Evolutionary conservation across 2,888 invertebrate species (phyloP).

Genomic region (Lepas anatifera): DNA sequence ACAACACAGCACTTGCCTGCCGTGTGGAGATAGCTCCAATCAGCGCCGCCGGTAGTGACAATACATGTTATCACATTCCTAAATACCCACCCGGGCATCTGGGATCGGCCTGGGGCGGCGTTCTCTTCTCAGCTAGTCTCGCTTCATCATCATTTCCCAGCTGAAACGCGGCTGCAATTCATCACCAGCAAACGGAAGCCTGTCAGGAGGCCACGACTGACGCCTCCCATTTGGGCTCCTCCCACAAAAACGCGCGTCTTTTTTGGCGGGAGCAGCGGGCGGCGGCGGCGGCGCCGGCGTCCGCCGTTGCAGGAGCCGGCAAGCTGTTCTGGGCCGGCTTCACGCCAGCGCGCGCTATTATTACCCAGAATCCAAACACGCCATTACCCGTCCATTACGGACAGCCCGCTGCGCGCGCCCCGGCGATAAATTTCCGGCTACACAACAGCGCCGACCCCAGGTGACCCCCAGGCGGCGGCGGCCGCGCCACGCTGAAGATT

Average conservation of each 20-base stretch:
- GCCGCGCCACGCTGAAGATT: neutral
- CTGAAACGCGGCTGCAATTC: too few species aligned
- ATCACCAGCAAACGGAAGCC: neutral
- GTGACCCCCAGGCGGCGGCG: neutral
- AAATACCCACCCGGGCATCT: too few species aligned
- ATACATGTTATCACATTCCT: too few species aligned
- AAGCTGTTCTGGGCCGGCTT: neutral
- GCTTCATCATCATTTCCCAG: too few species aligned
- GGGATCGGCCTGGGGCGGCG: too few species aligned
- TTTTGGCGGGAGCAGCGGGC: neutral
- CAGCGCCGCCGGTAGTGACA: too few species aligned
- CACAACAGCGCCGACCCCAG: neutral
- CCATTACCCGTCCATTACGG: neutral
- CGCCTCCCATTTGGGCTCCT: neutral
- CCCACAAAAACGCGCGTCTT: neutral
- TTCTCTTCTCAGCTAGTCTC: too few species aligned
- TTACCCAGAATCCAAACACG: neutral
- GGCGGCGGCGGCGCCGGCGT: too few species aligned
- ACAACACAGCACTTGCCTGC: too few species aligned
- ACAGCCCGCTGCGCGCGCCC: neutral
- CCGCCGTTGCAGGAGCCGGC: neutral
- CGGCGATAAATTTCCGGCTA: slow-evolving; percentile 2
- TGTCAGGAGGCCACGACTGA: neutral
- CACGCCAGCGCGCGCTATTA: neutral
- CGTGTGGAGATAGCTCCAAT: too few species aligned